Evolutionary conservation across 1,140 invertebrate species (phyloP), one percentile per base, ranked within the genome.

Genomic region (Drosophila nebulosa): DNA sequence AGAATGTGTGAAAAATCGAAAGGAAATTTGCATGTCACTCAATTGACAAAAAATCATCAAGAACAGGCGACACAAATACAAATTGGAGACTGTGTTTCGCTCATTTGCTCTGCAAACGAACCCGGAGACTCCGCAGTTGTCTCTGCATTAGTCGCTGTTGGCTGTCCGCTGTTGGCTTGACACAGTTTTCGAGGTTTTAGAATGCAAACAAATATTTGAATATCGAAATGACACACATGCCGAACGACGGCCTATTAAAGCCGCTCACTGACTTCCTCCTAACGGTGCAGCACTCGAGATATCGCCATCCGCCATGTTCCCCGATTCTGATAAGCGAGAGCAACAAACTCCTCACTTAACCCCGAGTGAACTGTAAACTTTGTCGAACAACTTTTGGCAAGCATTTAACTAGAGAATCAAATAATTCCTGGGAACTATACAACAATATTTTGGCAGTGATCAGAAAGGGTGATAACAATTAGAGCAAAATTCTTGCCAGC

Each of bases 21-120:
- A 85, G 80, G 81, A 85, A 85, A 85, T 85, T 70, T 80, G 80
- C 80, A 86, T 86, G 81, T 86, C 80, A 85, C 80, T 84, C 80
- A 79, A 69, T 83, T 55, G 79, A 69, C 35, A 52, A 74, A 65
- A 65, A 16, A 36, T n/a, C n/a, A 36, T n/a, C 56, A 51, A 73
- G 69, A 67, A 65, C 69, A 74, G 59, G 63, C 74, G 74, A 74
- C 78, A 77, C 63, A 74, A 67, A 76, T 72, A 58, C 58, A 39
- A 36, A 22, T 42, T 66, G 52, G 42, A 69, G 65, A 61, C 64
- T 76, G 59, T 67, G 72, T 58, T 26, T 21, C 53, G 21, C 53
- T 55, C 65, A 62, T 73, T 73, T 66, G 62, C 69, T 60, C 70
- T 65, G 62, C 71, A 74, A 74, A 72, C 69, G 71, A 65, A 35